Evolutionary conservation across 1,140 invertebrate genomes (phyloP), one percentile per base, ranked within the genome.

Genomic region (Sesamia nonagrioides): DNA sequence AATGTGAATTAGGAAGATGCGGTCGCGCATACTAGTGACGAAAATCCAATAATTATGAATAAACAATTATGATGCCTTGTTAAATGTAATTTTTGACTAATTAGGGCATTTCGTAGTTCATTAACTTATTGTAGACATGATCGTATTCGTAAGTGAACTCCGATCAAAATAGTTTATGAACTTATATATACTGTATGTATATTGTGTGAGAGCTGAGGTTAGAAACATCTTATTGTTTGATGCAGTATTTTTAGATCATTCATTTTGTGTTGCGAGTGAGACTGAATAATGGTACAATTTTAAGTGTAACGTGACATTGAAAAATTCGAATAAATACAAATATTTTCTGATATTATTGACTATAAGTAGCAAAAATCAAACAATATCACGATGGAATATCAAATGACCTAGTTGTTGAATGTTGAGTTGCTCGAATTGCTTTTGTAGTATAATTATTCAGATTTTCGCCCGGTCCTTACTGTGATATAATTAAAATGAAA

Each of bases 21-120:
- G 95, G 93, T 95, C 94, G 94, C 94, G 94, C 94, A 95, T 92
- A 92, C 84, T 95, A 95, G 93, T 92, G 87, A 95, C 94, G 94
- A 94, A 92, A 94, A 95, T 95, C 95, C 95, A 95, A 95, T 95
- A 95, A 95, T 94, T 89, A 94, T 91, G 89, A 90, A 92, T 84
- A 89, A 84, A 80, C 84, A 89, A 89, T 89, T 83, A 88, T 85
- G 91, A 92, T 92, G 92, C 92, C 93, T 94, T 93, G 88, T 89
- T 90, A 86, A 89, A 85, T 92, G 91, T 93, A 93, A 90, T 91
- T 88, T 84, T 89, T 92, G 89, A 93, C 87, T 92, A 89, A 87
- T 92, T 92, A 92, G 91, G 91, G 92, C 92, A 92, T 94, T 93
- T 94, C 86, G 85, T 93, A 93, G 90, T 88, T 90, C 90, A 90